Conservation (phyloP, 1,140 invertebrate species). For the Cotesia vestalis region DNA sequence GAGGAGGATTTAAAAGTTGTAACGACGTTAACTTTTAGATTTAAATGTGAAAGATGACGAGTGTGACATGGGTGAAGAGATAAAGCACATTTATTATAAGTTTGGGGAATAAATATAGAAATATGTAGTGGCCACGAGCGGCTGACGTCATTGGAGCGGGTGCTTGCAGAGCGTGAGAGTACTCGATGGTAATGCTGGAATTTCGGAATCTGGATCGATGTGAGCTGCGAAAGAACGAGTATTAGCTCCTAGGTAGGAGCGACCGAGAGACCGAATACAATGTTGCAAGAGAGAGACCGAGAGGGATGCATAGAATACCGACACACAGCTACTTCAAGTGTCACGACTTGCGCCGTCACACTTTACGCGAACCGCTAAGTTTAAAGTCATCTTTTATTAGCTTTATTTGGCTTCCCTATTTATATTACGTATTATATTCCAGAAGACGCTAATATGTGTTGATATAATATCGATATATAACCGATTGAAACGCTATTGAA, state of each 20-base stretch:
- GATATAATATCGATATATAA: conserved; percentile 2
- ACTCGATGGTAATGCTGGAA: conserved; percentile 40
- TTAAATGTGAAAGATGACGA: not conserved
- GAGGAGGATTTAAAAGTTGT: too few species aligned
- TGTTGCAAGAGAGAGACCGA: conserved; percentile 20
- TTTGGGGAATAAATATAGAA: conserved; percentile 18
- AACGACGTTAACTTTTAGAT: not conserved
- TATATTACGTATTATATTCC: not conserved
- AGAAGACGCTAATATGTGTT: not conserved
- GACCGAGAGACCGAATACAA: conserved; percentile 2
- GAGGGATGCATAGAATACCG: conserved; percentile 17
- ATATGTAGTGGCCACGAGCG: conserved; percentile 7
- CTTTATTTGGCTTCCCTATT: not conserved
- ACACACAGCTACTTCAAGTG: conserved; percentile 6
- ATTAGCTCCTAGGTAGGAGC: not conserved
- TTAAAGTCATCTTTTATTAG: not conserved
- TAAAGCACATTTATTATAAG: not conserved
- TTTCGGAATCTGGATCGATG: conserved; percentile 40
- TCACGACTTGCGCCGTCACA: conserved; percentile 23
- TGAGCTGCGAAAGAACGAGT: conserved; percentile 27
- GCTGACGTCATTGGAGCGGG: conserved; percentile 23
- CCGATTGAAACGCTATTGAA: not conserved
- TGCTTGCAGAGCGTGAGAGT: conserved; percentile 30
- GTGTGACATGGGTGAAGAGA: not conserved
- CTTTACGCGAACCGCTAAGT: conserved; percentile 1